phyloP scores from a whole-genome alignment of 2,113 vertebrate species.

The Platysternon megacephalum region DNA sequence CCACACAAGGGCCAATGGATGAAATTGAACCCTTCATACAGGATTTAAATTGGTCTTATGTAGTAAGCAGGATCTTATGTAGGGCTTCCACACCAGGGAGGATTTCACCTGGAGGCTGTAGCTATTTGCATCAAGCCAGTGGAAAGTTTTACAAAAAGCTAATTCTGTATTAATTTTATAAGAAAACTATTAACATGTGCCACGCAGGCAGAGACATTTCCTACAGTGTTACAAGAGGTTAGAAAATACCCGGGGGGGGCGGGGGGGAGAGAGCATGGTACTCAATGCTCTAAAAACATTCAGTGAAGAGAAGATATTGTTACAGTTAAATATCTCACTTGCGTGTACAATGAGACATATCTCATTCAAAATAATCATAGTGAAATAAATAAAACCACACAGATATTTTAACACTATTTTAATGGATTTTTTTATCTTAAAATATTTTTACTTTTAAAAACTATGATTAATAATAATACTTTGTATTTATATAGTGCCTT shows the following conservation, averaged over 20 bases:
- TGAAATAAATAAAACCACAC: rapidly evolving
- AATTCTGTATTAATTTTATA: background rate
- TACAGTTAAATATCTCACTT: background rate
- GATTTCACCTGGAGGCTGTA: background rate
- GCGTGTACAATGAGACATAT: background rate
- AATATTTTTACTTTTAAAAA: background rate
- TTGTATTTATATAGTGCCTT: background rate
- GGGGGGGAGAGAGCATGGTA: background rate
- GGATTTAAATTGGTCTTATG: background rate
- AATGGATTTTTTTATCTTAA: background rate
- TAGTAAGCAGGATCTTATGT: background rate
- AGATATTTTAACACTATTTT: background rate
- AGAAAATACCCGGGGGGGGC: background rate
- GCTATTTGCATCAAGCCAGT: background rate
- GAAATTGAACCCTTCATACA: background rate
- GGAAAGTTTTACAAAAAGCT: background rate
- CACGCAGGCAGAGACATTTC: background rate
- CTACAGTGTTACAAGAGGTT: background rate
- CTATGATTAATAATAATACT: background rate
- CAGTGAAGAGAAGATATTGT: background rate
- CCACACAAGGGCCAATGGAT: background rate
- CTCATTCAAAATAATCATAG: background rate
- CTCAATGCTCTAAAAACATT: rapidly evolving
- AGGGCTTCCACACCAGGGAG: background rate
- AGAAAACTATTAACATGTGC: background rate